Evolutionary conservation across 1,140 invertebrate genomes (phyloP).

Genomic region (Dufourea novaeangliae): DNA sequence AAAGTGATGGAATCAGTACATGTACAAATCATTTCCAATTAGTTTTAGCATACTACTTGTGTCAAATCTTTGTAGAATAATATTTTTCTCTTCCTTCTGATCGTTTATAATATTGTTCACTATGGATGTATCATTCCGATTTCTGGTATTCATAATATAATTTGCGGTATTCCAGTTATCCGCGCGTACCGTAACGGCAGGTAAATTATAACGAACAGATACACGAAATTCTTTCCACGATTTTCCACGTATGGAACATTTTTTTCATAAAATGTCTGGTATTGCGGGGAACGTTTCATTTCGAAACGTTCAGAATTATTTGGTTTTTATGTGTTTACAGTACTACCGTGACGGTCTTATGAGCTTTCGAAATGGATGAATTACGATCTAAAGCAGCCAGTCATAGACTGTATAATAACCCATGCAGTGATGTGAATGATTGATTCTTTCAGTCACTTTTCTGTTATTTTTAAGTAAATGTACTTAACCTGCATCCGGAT

Average conservation of each 20-base stretch:
- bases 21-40: no score
- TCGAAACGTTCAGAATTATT: background rate
- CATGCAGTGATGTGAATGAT: background rate
- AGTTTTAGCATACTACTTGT: no score
- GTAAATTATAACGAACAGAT: background rate
- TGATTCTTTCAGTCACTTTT: background rate
- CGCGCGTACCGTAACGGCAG: no score
- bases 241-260: background rate
- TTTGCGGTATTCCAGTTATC: slow-evolving; percentile 28
- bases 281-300: background rate
- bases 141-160: slow-evolving; percentile 13
- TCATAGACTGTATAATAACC: no score
- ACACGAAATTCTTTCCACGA: background rate
- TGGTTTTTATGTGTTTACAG: background rate
- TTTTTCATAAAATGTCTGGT: background rate
- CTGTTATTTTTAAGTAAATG: no score
- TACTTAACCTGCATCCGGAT: no score
- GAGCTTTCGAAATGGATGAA: background rate
- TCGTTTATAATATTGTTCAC: background rate
- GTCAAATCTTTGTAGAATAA: no score
- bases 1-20: no score
- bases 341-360: background rate
- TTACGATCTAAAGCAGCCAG: no score
- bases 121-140: slow-evolving; percentile 12
- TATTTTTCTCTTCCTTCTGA: no score